Evolutionary conservation across 2,113 vertebrate genomes (phyloP).

Genomic region (Colius striatus): DNA sequence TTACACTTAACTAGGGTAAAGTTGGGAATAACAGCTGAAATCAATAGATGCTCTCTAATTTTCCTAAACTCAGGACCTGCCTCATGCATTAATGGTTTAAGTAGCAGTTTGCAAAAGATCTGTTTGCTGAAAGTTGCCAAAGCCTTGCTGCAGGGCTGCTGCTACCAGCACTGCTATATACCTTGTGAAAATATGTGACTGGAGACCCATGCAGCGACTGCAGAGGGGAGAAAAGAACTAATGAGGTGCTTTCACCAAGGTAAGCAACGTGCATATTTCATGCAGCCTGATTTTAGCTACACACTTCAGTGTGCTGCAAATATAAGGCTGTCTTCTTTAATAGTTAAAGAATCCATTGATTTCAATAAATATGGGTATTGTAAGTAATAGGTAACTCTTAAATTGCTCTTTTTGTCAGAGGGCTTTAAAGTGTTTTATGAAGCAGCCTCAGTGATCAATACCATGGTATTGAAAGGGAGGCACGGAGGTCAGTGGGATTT

Average conservation of each 20-base stretch:
- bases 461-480: background rate
- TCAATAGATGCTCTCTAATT: background rate
- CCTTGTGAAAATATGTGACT: slow-evolving; percentile 25
- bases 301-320: background rate
- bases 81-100: background rate
- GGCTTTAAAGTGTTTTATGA: background rate
- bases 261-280: slow-evolving; percentile 38
- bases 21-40: background rate
- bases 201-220: background rate
- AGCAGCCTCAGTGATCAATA: background rate
- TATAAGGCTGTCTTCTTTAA: background rate
- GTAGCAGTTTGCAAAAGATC: background rate
- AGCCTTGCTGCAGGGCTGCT: background rate
- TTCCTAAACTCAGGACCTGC: background rate
- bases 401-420: slow-evolving; percentile 3
- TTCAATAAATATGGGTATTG: background rate
- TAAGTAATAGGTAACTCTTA: background rate
- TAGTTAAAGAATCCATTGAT: slow-evolving; percentile 9
- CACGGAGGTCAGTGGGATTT: background rate
- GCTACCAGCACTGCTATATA: background rate
- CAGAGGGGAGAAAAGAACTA: slow-evolving; percentile 29
- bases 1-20: background rate
- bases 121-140: background rate
- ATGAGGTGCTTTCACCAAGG: slow-evolving; percentile 52
- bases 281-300: background rate